These are phyloP conservation scores for Crenuchus spilurus DNA, from an alignment of 2,797 vertebrate species.

Conservation along the genomic window DNA sequence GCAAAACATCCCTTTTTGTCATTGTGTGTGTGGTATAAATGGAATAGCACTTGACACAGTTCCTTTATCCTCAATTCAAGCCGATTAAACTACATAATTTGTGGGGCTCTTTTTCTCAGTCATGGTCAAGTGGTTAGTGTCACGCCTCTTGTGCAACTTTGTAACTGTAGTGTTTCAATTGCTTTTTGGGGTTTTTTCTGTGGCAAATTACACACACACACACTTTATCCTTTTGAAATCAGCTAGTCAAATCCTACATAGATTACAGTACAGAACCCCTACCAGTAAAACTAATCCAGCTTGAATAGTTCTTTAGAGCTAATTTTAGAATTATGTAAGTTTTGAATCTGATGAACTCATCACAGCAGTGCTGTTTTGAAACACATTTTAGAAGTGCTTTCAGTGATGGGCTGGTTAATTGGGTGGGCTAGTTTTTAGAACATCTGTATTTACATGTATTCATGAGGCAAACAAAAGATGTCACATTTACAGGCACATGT, in stretches of 20 bases:
- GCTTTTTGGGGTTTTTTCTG: background rate
- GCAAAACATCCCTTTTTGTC: background rate
- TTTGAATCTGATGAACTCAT: background rate
- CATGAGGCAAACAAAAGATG: no score
- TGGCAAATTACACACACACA: background rate
- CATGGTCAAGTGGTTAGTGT: no score
- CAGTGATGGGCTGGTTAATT: no score
- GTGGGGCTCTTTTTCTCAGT: no score
- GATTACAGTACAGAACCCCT: background rate
- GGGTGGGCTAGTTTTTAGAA: no score
- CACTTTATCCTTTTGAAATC: background rate
- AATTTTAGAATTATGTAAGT: background rate
- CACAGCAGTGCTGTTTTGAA: background rate
- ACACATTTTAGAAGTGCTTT: no score
- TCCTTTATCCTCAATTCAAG: background rate
- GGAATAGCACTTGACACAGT: background rate
- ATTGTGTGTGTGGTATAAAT: no score
- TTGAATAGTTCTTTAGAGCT: background rate
- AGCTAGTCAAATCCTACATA: background rate
- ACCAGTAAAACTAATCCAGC: constrained; percentile 7
- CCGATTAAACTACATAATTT: background rate
- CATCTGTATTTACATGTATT: no score
- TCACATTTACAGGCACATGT: no score
- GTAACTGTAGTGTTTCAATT: background rate
- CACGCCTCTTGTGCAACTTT: background rate